These are phyloP conservation scores for Pomatorhinus ruficollis DNA, from an alignment of 2,113 vertebrate species.

Conservation along the genomic window DNA sequence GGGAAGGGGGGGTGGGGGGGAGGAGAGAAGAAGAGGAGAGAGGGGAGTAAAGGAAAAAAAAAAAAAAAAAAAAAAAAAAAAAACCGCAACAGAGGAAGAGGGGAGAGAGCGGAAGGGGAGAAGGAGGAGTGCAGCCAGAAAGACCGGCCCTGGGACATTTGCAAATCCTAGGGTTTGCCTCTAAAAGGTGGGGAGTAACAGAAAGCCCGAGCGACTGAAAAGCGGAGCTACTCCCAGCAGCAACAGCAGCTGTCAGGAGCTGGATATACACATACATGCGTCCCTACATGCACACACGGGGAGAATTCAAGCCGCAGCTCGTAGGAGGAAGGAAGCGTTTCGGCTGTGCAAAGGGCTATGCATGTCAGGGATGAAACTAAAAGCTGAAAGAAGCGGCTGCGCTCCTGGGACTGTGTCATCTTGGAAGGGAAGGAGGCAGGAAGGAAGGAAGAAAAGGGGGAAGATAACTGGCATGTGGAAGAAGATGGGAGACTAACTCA, in stretches of 20 bases:
- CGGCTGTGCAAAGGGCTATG: background rate
- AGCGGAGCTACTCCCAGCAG: background rate
- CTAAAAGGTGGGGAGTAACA: background rate
- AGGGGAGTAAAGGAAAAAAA: too few relatives aligned
- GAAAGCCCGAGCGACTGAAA: background rate
- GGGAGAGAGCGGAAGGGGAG: background rate
- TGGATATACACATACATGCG: background rate
- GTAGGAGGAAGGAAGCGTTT: constrained; percentile 16
- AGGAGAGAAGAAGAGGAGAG: background rate
- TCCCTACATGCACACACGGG: background rate
- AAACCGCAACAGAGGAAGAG: background rate
- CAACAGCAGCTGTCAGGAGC: background rate
- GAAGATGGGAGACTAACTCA: constrained; percentile 24
- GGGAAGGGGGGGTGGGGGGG: background rate
- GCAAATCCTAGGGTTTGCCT: background rate
- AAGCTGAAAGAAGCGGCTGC: constrained; percentile 9
- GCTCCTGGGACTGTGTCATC: constrained; percentile 23
- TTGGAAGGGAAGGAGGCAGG: constrained; percentile 26
- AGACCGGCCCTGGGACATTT: background rate
- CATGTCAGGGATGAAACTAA: constrained; percentile 26
- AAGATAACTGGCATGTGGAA: constrained; percentile 32
- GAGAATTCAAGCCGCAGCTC: constrained; percentile 25
- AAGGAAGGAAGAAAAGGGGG: constrained; percentile 26
- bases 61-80: fast-evolving
- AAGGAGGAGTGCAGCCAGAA: background rate